Evolutionary conservation across 2,797 vertebrate genomes (phyloP), one percentile per base, ranked within the genome.

Genomic region (Triplophysa yarkandensis): DNA sequence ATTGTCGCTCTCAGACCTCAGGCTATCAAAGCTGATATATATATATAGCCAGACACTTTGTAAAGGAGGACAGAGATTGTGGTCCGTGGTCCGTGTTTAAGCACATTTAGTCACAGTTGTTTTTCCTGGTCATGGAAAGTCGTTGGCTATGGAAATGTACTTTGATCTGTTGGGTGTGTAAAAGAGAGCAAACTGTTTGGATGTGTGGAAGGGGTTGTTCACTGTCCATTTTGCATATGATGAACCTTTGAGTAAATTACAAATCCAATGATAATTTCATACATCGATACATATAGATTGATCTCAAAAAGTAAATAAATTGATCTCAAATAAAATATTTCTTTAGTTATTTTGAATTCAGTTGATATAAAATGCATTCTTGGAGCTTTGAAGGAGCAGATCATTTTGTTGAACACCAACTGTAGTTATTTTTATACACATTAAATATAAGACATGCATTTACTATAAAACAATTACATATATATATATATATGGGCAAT

Each of bases 11-110:
- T 36, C n/a, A 61, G 19, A 48, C 41, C 57, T 50, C 19, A 2
- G 54, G 41, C 68, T 58, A 30, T 30, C 52, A 30, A n/a, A 70
- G 54, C 13, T 58, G 30, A 60, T 46, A 48, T 54, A 54, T 46
- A 48, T 54, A 54, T 27, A 54, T 54, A 54, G 52, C 52, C 52
- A 54, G 52, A 28, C 52, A 28, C 52, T 54, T 54, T 54, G 52
- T 54, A 27, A 54, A 54, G 52, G 6, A 13, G 28, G 52, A 16
- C 52, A 54, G 52, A 54, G 52, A 54, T 54, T 23, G 9, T 54
- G 50, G 52, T 28, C 16, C 13, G 25, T 54, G 52, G 23, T 54
- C 52, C 23, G 2, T 54, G 52, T 54, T 54, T 27, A 28, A 52
- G 52, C 6, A 14, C 23, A 54, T 54, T 54, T 17, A 54, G 13